These are phyloP conservation scores for Kuschelorhynchus macadamiae DNA, from an alignment of 2,888 invertebrate species.

Conservation along the genomic window DNA sequence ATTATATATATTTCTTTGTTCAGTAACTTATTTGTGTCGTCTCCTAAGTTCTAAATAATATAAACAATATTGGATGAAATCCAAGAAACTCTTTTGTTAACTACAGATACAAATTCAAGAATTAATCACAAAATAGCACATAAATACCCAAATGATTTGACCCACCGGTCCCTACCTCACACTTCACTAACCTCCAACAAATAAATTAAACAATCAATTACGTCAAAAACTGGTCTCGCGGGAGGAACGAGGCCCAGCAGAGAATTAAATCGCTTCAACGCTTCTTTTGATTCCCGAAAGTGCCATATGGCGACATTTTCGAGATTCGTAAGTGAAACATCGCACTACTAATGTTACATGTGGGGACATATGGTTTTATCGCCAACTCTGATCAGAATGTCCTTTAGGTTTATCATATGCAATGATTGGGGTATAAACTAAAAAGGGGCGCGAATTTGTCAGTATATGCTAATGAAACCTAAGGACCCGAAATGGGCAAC, in stretches of 20 bases:
- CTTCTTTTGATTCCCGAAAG: constrained; percentile 56
- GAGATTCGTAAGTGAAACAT: constrained; percentile 32
- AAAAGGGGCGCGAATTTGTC: constrained; percentile 3
- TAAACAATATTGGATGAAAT: too few species aligned
- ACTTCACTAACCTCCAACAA: constrained; percentile 30
- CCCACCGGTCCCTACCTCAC: constrained; percentile 6
- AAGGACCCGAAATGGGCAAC: too few species aligned
- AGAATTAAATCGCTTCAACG: constrained; percentile 51
- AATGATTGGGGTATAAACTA: constrained; percentile 13
- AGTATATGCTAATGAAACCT: too few species aligned
- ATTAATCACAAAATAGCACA: background rate
- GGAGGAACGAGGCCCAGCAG: constrained; percentile 24
- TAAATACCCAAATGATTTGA: constrained; percentile 28
- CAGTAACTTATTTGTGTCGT: too few species aligned
- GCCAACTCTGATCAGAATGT: constrained; percentile 3
- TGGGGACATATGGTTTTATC: constrained; percentile 47
- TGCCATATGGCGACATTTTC: constrained; percentile 56
- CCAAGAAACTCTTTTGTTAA: too few species aligned
- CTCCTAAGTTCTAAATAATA: too few species aligned
- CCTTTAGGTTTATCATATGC: constrained; percentile 25
- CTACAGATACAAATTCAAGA: too few species aligned
- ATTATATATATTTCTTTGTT: too few species aligned
- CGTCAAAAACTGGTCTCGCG: constrained; percentile 43
- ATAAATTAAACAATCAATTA: constrained; percentile 51
- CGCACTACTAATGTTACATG: constrained; percentile 37